A percentile compares a stretch with the other conserved stretches of the same genome.
Conservation (phyloP, 2,797 vertebrate genomes). For the Sebastes paucispinis region DNA sequence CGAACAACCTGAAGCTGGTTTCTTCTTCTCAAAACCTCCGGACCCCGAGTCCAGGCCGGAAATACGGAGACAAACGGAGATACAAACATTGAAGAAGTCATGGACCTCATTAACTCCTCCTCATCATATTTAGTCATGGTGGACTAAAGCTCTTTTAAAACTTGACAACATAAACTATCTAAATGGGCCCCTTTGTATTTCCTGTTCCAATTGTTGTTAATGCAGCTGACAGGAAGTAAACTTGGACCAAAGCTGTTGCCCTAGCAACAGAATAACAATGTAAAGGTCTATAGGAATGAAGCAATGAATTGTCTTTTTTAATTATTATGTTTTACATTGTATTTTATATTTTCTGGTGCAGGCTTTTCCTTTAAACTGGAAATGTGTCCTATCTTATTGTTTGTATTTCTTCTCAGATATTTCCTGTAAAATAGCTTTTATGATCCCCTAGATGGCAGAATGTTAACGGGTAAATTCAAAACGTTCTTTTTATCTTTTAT, state of each 20-base stretch:
- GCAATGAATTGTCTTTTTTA: too few relatives aligned
- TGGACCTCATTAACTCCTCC: neutral
- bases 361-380: neutral
- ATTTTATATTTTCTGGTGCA: neutral
- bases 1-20: constrained; percentile 4
- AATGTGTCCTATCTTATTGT: neutral
- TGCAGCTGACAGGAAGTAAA: too few relatives aligned
- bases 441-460: constrained; percentile 55
- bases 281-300: too few relatives aligned
- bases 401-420: neutral
- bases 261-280: too few relatives aligned
- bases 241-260: too few relatives aligned
- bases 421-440: neutral
- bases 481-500: too few relatives aligned
- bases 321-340: neutral
- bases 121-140: neutral
- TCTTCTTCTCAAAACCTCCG: constrained; percentile 6
- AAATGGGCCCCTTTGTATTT: too few relatives aligned
- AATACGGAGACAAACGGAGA: neutral
- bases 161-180: too few relatives aligned
- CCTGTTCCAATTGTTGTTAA: too few relatives aligned
- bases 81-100: neutral
- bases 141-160: too few relatives aligned
- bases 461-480: neutral
- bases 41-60: constrained; percentile 10